A percentile compares a stretch with the other conserved stretches of the same genome.
Evolutionary conservation across 1,140 invertebrate species (phyloP).

Genomic region (Polyergus mexicanus): DNA sequence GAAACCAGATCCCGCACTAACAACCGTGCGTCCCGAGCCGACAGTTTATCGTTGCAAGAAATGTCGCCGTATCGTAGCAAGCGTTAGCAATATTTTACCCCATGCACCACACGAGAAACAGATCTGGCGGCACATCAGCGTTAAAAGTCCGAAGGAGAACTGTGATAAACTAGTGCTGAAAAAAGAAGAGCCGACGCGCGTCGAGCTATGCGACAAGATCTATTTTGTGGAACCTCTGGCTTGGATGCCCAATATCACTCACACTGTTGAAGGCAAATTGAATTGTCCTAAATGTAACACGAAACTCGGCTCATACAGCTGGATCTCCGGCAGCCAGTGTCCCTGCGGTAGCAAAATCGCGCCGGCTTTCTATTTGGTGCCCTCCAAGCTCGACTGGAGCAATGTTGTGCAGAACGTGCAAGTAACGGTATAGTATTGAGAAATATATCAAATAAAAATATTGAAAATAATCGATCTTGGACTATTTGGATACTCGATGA

Average conservation of each 20-base stretch:
- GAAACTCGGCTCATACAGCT: constrained; percentile 94
- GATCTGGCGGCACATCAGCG: constrained; percentile 85
- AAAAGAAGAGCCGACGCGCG: constrained; percentile 78
- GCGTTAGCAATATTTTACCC: constrained; percentile 91
- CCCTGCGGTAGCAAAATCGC: constrained; percentile 94
- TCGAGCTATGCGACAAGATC: constrained; percentile 89
- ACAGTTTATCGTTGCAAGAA: constrained; percentile 93
- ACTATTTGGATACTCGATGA: neutral
- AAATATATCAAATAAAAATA: neutral
- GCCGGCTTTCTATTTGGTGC: constrained; percentile 94
- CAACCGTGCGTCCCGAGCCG: constrained; percentile 92
- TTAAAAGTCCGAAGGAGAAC: constrained; percentile 72
- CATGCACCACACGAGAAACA: constrained; percentile 88
- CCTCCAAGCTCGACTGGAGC: constrained; percentile 94
- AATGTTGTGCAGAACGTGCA: constrained; percentile 95
- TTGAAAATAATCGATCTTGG: constrained; percentile 25
- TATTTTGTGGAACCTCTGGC: constrained; percentile 93
- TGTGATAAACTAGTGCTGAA: constrained; percentile 76
- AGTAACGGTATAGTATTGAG: constrained; percentile 89
- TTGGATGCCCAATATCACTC: constrained; percentile 92
- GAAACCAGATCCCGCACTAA: constrained; percentile 93
- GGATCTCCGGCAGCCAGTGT: constrained; percentile 93
- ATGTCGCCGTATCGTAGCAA: constrained; percentile 93
- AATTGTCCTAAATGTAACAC: constrained; percentile 93
- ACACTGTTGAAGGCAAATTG: constrained; percentile 92